Conservation (phyloP, 2,113 vertebrate species). For the Microcebus murinus region DNA sequence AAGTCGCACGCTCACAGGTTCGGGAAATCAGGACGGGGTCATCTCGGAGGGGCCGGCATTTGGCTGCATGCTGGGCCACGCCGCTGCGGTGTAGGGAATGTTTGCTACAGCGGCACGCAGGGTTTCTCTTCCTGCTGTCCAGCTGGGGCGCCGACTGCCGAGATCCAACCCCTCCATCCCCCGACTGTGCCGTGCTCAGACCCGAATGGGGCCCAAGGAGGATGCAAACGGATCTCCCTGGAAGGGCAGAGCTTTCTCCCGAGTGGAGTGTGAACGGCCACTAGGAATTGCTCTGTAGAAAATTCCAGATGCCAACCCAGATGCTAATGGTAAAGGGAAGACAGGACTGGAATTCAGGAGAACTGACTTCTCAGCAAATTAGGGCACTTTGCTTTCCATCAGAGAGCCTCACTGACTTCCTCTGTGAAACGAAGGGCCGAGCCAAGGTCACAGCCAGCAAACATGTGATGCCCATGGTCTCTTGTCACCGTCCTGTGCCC, state of each 20-base stretch:
- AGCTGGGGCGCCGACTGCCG: background rate
- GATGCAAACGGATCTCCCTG: background rate
- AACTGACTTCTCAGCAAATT: background rate
- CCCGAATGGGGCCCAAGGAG: background rate
- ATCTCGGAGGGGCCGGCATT: background rate
- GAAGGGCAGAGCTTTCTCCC: background rate
- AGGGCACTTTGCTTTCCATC: background rate
- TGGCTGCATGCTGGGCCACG: fast-evolving
- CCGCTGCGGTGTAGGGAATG: background rate
- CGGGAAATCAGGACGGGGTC: background rate
- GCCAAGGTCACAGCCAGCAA: background rate
- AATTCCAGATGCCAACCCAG: background rate
- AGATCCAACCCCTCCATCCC: background rate
- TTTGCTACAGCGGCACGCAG: background rate
- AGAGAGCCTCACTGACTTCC: background rate
- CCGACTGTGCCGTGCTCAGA: background rate
- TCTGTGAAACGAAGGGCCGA: background rate
- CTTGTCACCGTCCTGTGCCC: background rate
- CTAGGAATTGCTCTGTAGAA: background rate
- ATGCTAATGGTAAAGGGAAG: background rate
- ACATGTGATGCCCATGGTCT: too few species aligned
- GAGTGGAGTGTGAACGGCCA: background rate
- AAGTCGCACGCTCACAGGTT: background rate
- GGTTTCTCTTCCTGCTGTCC: too few species aligned
- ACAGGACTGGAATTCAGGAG: background rate